phyloP scores from a whole-genome alignment of 2,113 vertebrate genomes.

The Otus sunia region DNA sequence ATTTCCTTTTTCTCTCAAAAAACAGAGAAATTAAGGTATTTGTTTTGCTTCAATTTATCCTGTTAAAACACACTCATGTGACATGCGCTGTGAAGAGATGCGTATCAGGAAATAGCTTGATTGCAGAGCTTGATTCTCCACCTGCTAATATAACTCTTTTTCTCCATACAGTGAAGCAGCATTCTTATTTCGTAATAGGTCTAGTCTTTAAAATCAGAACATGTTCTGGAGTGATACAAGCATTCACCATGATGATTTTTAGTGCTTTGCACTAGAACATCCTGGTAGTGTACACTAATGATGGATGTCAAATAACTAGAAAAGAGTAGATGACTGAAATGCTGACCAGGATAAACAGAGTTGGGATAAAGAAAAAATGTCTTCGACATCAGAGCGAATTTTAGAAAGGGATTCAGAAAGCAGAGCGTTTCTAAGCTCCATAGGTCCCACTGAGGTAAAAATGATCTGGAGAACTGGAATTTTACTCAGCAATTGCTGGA shows the following conservation, averaged over 20 bases:
- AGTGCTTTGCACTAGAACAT: background rate
- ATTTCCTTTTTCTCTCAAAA: conserved; percentile 14
- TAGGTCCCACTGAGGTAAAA: background rate
- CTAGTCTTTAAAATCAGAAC: background rate
- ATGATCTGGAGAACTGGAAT: background rate
- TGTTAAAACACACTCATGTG: background rate
- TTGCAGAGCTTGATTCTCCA: background rate
- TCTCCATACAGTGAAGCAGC: background rate
- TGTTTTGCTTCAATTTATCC: background rate
- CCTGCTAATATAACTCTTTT: background rate
- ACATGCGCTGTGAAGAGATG: background rate
- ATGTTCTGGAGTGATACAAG: background rate
- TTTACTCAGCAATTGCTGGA: background rate
- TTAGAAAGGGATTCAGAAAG: background rate
- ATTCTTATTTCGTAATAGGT: background rate
- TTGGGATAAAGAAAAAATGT: background rate
- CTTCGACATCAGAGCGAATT: background rate
- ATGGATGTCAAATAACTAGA: background rate
- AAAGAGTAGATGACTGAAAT: background rate
- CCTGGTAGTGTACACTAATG: background rate
- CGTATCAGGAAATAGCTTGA: background rate
- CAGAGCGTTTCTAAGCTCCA: background rate
- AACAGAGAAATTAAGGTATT: background rate
- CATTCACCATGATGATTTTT: background rate
- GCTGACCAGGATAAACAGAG: background rate